These are phyloP conservation scores for Propithecus perrieri DNA, from an alignment of 2,797 vertebrate species.

Conservation along the genomic window DNA sequence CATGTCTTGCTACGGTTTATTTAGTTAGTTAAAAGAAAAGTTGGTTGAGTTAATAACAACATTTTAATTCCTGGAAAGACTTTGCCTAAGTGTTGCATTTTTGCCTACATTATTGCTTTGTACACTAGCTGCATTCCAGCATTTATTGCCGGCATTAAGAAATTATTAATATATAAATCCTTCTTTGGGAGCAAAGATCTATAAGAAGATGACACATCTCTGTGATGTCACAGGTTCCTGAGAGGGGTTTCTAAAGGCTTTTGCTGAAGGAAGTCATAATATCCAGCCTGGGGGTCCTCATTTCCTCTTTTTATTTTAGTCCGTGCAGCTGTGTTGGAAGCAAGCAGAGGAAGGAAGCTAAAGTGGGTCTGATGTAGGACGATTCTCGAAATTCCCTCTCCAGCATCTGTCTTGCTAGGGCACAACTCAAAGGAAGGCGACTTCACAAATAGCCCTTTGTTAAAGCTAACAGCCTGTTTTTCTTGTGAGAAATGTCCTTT, in stretches of 20 bases:
- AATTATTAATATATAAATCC: neutral
- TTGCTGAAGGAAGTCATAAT: neutral
- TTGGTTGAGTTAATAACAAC: neutral
- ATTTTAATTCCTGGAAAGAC: neutral
- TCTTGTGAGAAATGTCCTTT: conserved; percentile 49
- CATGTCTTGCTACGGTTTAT: neutral
- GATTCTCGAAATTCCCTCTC: conserved; percentile 32
- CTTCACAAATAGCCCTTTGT: conserved; percentile 55
- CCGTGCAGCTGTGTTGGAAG: conserved; percentile 64
- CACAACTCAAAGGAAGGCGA: conserved; percentile 13
- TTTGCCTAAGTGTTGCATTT: neutral
- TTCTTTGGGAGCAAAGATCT: conserved; percentile 11
- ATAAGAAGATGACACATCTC: conserved; percentile 20
- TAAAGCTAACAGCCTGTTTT: neutral
- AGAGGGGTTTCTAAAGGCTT: conserved; percentile 18
- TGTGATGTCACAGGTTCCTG: conserved; percentile 25
- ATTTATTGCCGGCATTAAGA: neutral
- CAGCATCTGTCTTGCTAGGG: conserved; percentile 52
- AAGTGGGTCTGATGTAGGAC: conserved; percentile 5
- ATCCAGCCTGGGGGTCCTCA: neutral
- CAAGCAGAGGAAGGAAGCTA: conserved; percentile 55
- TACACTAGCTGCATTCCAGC: neutral
- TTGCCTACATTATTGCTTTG: neutral
- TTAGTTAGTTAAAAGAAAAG: neutral
- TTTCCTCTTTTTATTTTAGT: conserved; percentile 70